Base-by-base conservation (phyloP, 1,140 invertebrate species). In the Dreissena rostriformis region DNA sequence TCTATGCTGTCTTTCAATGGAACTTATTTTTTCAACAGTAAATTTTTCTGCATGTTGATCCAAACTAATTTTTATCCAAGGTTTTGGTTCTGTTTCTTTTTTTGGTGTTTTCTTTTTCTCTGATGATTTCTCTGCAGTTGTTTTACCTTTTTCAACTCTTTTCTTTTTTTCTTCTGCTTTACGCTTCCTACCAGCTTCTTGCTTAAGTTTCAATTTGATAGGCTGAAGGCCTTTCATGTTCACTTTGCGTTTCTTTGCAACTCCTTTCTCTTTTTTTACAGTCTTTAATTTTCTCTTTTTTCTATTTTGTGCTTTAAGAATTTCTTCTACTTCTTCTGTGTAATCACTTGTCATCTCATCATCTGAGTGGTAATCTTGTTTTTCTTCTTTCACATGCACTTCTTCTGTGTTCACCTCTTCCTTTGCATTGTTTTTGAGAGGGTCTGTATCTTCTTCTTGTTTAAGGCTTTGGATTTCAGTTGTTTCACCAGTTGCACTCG, bases 1-100 rank as follows among this genome's bases (percentile, higher is more conserved):
- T 10, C 77, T 49, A 71, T 79, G 52, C 55, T 79, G 66, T 53
- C 77, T 79, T 71, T 70, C 77, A 70, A 79, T 68, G 6, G 77
- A 79, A 22, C 28, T 53, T 10, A 79, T 52, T 29, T 19, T 70
- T 55, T 79, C 77, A 17, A 71, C 68, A 19, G 49, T 67, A 61
- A 70, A 79, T 28, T 79, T 79, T 29, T 79, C 77, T 22, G 39
- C 28, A 61, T 79, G 67, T 5, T 79, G 53, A 22, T 79, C 77
- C 15, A 79, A 22, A 12, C 70, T 79, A 19, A 79, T 79, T 29
- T 70, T 8, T 6, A 79, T 61, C 77, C 77, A 79, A 26, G 77
- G 67, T 53, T 75, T 75, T 26, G 29, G 22, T 11, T 61, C 57
- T 61, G 57, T 24, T 61, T 61, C 57, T 61, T 61, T 61, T 11